phyloP scores from a whole-genome alignment of 35 echinoderm and acorn worm genomes.

The Lytechinus pictus region DNA sequence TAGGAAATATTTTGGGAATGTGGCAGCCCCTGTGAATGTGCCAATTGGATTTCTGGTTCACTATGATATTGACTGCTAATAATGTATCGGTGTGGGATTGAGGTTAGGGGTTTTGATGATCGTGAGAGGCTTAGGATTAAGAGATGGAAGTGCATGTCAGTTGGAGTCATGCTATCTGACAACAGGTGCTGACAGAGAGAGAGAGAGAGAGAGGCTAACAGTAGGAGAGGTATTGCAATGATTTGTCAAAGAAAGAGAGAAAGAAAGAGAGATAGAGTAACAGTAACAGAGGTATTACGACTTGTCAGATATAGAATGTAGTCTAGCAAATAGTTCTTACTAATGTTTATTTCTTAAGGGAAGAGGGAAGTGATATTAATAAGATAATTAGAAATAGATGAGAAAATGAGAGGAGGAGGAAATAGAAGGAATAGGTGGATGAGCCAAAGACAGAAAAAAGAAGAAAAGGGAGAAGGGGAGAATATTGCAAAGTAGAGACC shows the following conservation, averaged over 20 bases:
- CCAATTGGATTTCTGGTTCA: neutral
- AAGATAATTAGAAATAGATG: too few species aligned
- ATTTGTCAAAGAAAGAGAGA: neutral
- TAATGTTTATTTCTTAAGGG: too few species aligned
- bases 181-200: neutral
- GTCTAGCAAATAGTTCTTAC: too few species aligned
- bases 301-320: too few species aligned
- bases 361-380: too few species aligned
- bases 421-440: too few species aligned
- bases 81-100: neutral
- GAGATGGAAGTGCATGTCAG: neutral
- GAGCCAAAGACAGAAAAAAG: too few species aligned
- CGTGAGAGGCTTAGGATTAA: constrained; percentile 16
- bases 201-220: neutral
- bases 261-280: neutral
- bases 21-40: neutral
- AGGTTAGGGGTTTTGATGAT: neutral
- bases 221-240: neutral
- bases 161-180: neutral
- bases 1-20: neutral
- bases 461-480: too few species aligned
- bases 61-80: neutral
- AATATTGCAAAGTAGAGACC: too few species aligned
- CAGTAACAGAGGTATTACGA: too few species aligned
- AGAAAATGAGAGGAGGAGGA: too few species aligned